phyloP scores from a whole-genome alignment of 2,797 vertebrate species.

The Syncerus caffer region DNA sequence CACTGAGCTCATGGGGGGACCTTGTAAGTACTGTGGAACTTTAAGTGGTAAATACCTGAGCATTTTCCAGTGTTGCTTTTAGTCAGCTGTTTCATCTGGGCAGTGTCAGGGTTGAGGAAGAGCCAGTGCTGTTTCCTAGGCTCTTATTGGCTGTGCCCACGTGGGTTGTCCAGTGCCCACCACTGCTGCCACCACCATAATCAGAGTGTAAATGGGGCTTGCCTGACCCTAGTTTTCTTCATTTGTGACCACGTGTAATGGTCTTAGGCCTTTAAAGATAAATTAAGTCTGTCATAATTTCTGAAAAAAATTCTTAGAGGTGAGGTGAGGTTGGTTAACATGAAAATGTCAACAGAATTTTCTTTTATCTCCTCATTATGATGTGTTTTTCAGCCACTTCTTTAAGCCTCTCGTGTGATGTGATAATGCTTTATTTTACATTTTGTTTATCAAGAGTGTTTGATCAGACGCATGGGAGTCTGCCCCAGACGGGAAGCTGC shows the following conservation, averaged over 20 bases:
- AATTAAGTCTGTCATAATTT: not conserved
- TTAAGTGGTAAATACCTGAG: not conserved
- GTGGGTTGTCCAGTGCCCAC: not conserved
- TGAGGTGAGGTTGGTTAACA: not conserved
- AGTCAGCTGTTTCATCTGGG: not conserved
- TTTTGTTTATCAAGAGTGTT: slow-evolving; percentile 45
- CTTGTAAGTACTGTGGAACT: not conserved
- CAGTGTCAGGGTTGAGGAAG: not conserved
- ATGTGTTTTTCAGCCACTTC: slow-evolving; percentile 50
- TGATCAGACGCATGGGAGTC: not conserved
- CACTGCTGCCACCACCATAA: not conserved
- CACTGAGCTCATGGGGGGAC: not conserved
- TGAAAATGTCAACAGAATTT: not conserved
- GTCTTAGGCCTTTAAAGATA: not conserved
- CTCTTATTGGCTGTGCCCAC: not conserved
- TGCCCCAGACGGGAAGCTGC: not conserved
- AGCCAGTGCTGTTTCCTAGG: not conserved
- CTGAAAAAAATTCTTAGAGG: not conserved
- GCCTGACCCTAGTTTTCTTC: not conserved
- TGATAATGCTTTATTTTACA: not conserved
- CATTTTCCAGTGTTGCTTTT: not conserved
- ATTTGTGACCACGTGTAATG: not conserved
- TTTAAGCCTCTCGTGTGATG: not conserved
- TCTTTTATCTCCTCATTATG: slow-evolving; percentile 67
- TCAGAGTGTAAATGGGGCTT: not conserved